phyloP scores from a whole-genome alignment of 1,140 invertebrate genomes.

The Seison nebaliae region DNA sequence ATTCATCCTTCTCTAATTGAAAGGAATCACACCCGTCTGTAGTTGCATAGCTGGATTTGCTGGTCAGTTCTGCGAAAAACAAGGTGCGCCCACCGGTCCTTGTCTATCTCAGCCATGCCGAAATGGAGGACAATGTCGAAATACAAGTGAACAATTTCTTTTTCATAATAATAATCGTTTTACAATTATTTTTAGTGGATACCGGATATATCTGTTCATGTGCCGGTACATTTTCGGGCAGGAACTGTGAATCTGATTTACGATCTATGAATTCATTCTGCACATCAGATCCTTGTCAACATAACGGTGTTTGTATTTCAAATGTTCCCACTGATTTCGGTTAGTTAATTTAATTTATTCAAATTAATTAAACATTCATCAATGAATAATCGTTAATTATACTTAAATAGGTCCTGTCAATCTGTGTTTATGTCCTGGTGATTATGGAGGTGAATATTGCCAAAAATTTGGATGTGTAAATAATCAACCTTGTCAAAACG shows the following conservation, averaged over 20 bases:
- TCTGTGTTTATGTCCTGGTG: too few species aligned
- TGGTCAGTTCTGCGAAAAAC: slow-evolving; percentile 32
- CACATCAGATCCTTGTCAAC: slow-evolving; percentile 4
- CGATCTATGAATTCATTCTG: slow-evolving; percentile 4
- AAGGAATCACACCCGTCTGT: too few species aligned
- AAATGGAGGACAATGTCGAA: slow-evolving; percentile 53
- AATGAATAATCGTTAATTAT: too few species aligned
- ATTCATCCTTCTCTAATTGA: slow-evolving; percentile 1
- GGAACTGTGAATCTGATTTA: slow-evolving; percentile 21
- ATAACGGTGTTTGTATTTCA: slow-evolving; percentile 1
- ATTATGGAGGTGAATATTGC: too few species aligned
- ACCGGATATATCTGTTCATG: slow-evolving; percentile 66
- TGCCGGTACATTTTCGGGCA: slow-evolving; percentile 34
- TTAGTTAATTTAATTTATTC: too few species aligned
- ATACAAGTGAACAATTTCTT: too few species aligned
- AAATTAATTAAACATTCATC: too few species aligned
- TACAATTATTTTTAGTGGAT: slow-evolving; percentile 47
- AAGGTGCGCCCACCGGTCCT: slow-evolving; percentile 35
- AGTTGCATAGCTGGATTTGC: slow-evolving; percentile 18
- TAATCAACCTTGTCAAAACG: slow-evolving; percentile 11
- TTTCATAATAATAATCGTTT: too few species aligned
- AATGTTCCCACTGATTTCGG: slow-evolving; percentile 32
- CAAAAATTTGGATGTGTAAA: too few species aligned
- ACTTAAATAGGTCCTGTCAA: too few species aligned
- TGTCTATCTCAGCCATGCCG: slow-evolving; percentile 75